Base-by-base conservation (phyloP, 1,140 invertebrate species). In the Pseudachorutes palmiensis region DNA sequence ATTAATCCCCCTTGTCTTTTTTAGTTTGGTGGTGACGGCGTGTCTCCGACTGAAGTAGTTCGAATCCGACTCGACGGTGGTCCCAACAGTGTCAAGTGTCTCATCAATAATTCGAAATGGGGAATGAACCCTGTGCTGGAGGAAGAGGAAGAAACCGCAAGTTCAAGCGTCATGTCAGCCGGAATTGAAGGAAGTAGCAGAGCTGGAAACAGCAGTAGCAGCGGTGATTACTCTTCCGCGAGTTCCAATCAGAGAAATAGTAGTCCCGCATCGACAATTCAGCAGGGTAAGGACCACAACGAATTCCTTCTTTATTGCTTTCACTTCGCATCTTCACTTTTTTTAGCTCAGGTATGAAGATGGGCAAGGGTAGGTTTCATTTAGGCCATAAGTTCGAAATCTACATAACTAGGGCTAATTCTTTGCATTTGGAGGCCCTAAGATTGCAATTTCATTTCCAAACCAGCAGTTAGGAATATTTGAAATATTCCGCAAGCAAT, bases 91-190 rank as follows among this genome's bases (percentile, higher is more conserved):
- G 68, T 75, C 36, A 74, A 70, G 64, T 67, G 74, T 64, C 70
- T 74, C 61, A 73, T 75, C 65, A 71, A 72, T 68, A 73, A 73
- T 68, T 66, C 68, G 29, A 74, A 74, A 67, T 72, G 72, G 67
- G 70, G 67, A 55, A 70, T 70, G 69, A 72, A 72, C 51, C 64
- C 69, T 22, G 45, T 72, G 59, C 60, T 72, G 62, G 70, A 73
- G 55, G 70, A 72, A 57, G 67, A 72, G 61, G 74, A 74, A 67
- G 69, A 74, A 70, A 65, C 51, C 24, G 12, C 65, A 70, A 57
- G 58, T 66, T 32, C 64, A 32, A 59, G 62, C 65, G 29, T 49
- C 22, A 55, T 41, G 28, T n/a, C 65, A 19, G 26, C 41, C 30
- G 55, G 29, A 61, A 65, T 49, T 16, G 22, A 65, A 60, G n/a